Base-by-base conservation (phyloP, 2,797 vertebrate species). In the Enteromius thamalakanensis region DNA sequence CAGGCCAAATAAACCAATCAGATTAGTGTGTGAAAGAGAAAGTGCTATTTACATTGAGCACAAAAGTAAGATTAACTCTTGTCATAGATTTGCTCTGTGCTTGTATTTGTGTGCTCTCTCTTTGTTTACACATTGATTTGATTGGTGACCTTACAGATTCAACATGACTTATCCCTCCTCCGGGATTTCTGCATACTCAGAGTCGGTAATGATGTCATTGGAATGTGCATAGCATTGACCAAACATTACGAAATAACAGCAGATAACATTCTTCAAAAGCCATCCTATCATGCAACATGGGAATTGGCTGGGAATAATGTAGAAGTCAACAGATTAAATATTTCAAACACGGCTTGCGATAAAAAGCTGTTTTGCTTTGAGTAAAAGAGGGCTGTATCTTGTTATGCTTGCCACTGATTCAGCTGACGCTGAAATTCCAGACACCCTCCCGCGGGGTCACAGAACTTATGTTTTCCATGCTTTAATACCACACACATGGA, bases 331-430 rank as follows among this genome's bases (percentile, higher is more conserved):
- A 81, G 76, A 78, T 74, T 84, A 79, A 75, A 45, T 55, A 64
- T 55, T 42, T 26, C 17, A 45, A 37, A 49, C 21, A 45, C 19
- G 4, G 72, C n/a, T 29, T 62, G 51, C 87, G 92, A 94, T 93
- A 93, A 93, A 90, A 77, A 51, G 49, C 71, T 93, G 93, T 92
- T 94, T 80, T 93, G 92, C 89, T 90, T 90, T 88, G 37, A 76
- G 45, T 7, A 40, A 86, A 84, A 85, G 88, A 85, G 71, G 2
- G 0, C 7, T 58, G 84, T 93, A 92, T 90, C 90, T 90, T 93
- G 91, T 92, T 91, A 88, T 90, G 89, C 82, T 91, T 88, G 86
- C 85, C 85, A 85, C 90, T 91, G 37, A 70, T 53, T 64, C 72
- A 72, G 79, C 78, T 81, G 67, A 77, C 47, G 19, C 75, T 53